Evolutionary conservation across 2,113 vertebrate species (phyloP).

Genomic region (Elanus axillaris): DNA sequence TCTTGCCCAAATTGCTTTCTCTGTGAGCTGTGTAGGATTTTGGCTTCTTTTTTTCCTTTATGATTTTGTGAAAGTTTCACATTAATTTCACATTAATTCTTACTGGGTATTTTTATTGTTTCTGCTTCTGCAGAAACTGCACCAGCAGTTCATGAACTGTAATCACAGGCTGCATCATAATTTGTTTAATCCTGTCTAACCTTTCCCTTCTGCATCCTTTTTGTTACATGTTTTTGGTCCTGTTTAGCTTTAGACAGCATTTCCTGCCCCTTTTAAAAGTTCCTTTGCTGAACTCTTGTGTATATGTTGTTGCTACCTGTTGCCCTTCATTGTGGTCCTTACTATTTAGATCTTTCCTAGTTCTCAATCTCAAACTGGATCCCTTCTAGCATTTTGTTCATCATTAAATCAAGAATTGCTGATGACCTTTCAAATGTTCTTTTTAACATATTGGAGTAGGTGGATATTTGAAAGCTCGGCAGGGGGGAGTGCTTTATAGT

Average conservation of each 20-base stretch:
- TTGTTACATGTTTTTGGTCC: not conserved
- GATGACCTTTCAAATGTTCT: slow-evolving; percentile 43
- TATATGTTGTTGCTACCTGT: not conserved
- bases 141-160: not conserved
- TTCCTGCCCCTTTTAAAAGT: not conserved
- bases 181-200: not conserved
- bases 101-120: not conserved
- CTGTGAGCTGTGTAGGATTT: not conserved
- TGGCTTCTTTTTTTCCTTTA: not conserved
- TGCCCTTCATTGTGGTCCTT: not conserved
- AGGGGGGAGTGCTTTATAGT: not conserved
- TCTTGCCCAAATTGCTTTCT: not conserved
- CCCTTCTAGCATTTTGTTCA: not conserved
- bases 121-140: not conserved
- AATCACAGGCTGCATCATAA: not conserved
- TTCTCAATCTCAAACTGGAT: not conserved
- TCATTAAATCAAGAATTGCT: not conserved
- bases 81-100: not conserved
- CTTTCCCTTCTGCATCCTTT: not conserved
- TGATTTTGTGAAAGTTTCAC: not conserved
- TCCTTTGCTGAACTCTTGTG: not conserved
- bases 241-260: not conserved
- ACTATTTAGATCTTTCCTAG: not conserved
- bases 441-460: slow-evolving; percentile 62
- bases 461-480: not conserved